Evolutionary conservation across 2,888 invertebrate species (phyloP), one percentile per base, ranked within the genome.

Genomic region (Tenthredo notha): DNA sequence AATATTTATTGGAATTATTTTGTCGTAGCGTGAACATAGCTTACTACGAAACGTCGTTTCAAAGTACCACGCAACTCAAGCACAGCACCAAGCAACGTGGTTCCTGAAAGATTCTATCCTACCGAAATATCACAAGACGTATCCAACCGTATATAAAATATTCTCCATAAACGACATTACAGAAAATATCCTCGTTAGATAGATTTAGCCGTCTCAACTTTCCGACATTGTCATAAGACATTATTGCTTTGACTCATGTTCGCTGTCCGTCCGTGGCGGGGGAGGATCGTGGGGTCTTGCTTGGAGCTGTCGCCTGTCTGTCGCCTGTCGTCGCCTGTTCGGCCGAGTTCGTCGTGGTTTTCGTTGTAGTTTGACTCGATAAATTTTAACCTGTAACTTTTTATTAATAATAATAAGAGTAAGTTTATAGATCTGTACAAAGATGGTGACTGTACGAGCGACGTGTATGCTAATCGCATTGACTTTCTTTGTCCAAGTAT

Each of bases 261-360:
- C 29, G 43, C 12, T 6, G 15, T 29, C 12, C 1, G 29, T 67
- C 25, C 47, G 29, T 12, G n/a, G 83, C n/a, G 67, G 83, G 65
- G n/a, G 65, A 25, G 67, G 18, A 15, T 83, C 67, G 83, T 47
- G 47, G 67, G 47, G 67, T 67, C 50, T 50, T 80, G 58, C 12
- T 37, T 43, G 61, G 25, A 61, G 80, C 83, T 83, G 67, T 67
- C 65, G 67, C 67, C 47, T 47, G 67, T 47, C 47, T 47, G 82
- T 82, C 82, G 67, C 40, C 80, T 61, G 80, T 72, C 40, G 37
- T 80, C 80, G 58, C 43, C 82, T 37, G 65, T 40, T 82, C 82
- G 82, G 54, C 77, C 21, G 58, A 50, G 47, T 47, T 21, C 75
- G 58, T 78, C 37, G 58, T 80, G n/a, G 77, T 29, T 82, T 43